Conservation (phyloP, 35 echinoderm and acorn worm species). For the Diadema setosum region DNA sequence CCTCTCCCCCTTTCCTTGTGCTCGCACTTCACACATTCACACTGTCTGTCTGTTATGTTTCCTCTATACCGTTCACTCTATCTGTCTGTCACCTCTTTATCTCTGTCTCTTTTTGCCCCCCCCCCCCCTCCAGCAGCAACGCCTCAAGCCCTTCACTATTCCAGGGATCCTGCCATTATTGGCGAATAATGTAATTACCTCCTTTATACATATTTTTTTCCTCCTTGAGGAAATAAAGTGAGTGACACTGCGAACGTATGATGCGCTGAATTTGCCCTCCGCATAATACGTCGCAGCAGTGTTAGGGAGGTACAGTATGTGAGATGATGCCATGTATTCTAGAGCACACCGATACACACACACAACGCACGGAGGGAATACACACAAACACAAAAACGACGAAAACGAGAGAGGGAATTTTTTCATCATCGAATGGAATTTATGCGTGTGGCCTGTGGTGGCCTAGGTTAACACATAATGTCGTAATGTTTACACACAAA, state of each 20-base stretch:
- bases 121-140: no score
- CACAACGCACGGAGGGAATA: background rate
- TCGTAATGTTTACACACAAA: background rate
- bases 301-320: background rate
- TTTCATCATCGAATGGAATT: no score
- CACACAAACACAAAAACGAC: background rate
- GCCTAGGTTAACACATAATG: no score
- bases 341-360: background rate
- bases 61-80: no score
- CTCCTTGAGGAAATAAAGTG: background rate
- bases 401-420: no score
- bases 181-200: slow-evolving; percentile 6
- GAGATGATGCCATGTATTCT: no score
- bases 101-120: background rate
- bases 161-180: slow-evolving; percentile 9
- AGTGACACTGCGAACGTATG: background rate
- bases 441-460: no score
- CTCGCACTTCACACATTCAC: no score
- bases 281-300: background rate
- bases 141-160: background rate
- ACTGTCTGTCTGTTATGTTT: no score
- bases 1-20: no score
- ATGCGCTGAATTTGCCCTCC: background rate
- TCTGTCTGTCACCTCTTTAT: no score
- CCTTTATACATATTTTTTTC: no score